Conservation (phyloP, 2,797 vertebrate genomes). For the Pterois miles region DNA sequence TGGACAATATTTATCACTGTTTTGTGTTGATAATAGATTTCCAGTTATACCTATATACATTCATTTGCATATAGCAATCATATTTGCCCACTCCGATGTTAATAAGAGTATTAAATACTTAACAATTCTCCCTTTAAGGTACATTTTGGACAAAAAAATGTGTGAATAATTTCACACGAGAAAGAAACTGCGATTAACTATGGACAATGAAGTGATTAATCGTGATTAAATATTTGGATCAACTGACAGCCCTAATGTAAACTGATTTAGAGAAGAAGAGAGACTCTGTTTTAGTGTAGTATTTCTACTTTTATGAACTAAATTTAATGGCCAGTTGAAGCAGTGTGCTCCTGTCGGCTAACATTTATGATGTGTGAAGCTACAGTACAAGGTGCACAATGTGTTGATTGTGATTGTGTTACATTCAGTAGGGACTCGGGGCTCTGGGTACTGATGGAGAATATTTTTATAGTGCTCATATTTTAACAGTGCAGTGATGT, state of each 20-base stretch:
- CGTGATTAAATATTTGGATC: background rate
- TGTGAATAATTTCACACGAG: too few species aligned
- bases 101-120: too few species aligned
- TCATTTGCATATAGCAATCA: too few species aligned
- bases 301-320: background rate
- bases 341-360: background rate
- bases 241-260: background rate
- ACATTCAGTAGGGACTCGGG: constrained; percentile 1
- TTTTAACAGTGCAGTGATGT: background rate
- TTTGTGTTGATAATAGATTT: too few species aligned
- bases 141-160: too few species aligned
- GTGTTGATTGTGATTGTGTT: background rate
- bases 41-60: too few species aligned
- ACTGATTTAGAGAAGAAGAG: background rate
- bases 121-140: too few species aligned
- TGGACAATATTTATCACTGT: too few species aligned
- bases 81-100: too few species aligned
- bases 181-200: too few species aligned
- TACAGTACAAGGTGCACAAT: constrained; percentile 2
- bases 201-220: too few species aligned
- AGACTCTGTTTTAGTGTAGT: background rate
- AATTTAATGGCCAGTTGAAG: background rate
- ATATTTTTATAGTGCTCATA: background rate
- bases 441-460: constrained; percentile 9
- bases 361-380: constrained; percentile 1